phyloP scores from a whole-genome alignment of 37 sponge, comb jelly and placozoan genomes.

The Oscarella lobularis region DNA sequence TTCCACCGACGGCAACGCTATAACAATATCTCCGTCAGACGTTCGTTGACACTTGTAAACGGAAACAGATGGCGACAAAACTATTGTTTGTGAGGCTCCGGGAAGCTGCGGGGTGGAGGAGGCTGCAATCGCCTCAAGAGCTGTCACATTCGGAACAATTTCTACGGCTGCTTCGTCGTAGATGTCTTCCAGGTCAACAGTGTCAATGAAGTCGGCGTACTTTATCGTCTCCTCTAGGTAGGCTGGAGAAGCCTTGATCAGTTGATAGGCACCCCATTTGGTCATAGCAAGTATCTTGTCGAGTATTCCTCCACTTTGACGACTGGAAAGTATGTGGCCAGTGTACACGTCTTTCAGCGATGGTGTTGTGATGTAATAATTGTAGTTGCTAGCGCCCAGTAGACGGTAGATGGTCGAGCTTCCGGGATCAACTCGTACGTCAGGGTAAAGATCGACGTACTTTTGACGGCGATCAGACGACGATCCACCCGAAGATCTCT shows the following conservation, averaged over 20 bases:
- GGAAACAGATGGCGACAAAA: not conserved
- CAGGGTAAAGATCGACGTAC: not conserved
- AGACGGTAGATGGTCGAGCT: not conserved
- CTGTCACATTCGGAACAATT: not conserved
- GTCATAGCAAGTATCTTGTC: not conserved
- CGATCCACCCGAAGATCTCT: no score
- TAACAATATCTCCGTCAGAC: no score
- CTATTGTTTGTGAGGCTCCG: not conserved
- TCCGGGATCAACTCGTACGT: not conserved
- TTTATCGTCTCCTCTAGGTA: not conserved
- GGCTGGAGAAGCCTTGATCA: not conserved
- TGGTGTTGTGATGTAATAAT: not conserved
- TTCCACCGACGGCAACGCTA: no score
- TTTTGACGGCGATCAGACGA: no score
- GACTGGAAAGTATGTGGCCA: not conserved
- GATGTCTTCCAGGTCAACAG: not conserved
- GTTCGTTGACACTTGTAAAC: not conserved
- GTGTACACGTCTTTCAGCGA: not conserved
- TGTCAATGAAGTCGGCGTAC: not conserved
- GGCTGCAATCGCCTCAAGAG: not conserved
- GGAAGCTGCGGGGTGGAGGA: not conserved
- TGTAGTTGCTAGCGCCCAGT: not conserved
- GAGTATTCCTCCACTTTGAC: conserved; percentile 1
- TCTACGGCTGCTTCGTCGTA: not conserved
- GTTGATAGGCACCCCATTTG: not conserved